Conservation (phyloP, 2,113 vertebrate species). For the Percopsis transmontana region DNA sequence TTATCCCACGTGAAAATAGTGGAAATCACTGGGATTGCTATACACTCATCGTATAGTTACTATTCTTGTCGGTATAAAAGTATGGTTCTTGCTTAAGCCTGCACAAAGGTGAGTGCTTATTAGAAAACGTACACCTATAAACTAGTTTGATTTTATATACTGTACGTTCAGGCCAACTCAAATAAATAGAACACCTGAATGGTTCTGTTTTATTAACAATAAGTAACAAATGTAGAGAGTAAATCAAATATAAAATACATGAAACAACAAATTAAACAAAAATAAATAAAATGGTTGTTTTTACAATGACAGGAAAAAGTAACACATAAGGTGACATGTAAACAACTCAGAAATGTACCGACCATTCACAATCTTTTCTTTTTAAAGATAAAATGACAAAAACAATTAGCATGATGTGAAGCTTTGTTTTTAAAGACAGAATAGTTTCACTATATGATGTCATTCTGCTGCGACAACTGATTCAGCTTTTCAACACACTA, state of each 20-base stretch:
- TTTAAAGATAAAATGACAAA: slow-evolving; percentile 38
- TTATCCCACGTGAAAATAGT: too few species aligned
- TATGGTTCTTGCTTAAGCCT: too few species aligned
- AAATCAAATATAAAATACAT: slow-evolving; percentile 90
- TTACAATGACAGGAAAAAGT: slow-evolving; percentile 88
- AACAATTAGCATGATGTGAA: slow-evolving; percentile 26
- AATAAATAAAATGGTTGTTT: slow-evolving; percentile 85
- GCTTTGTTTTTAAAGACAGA: slow-evolving; percentile 47
- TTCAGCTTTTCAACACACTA: slow-evolving; percentile 25
- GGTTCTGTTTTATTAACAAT: slow-evolving; percentile 90
- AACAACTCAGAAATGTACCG: slow-evolving; percentile 80
- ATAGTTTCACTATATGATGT: slow-evolving; percentile 37
- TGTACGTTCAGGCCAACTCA: not conserved
- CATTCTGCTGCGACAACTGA: slow-evolving; percentile 17
- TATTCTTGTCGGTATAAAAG: too few species aligned
- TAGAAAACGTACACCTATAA: too few species aligned
- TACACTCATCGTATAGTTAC: too few species aligned
- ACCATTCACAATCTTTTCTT: slow-evolving; percentile 76
- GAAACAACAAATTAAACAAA: slow-evolving; percentile 86
- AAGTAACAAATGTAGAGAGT: slow-evolving; percentile 89
- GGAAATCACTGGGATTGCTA: too few species aligned
- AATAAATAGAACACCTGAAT: slow-evolving; percentile 44
- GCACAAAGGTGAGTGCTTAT: too few species aligned
- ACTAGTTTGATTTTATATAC: too few species aligned
- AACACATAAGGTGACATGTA: slow-evolving; percentile 82